Evolutionary conservation across 2,888 invertebrate genomes (phyloP).

Genomic region (Sinhomidia bicolor): DNA sequence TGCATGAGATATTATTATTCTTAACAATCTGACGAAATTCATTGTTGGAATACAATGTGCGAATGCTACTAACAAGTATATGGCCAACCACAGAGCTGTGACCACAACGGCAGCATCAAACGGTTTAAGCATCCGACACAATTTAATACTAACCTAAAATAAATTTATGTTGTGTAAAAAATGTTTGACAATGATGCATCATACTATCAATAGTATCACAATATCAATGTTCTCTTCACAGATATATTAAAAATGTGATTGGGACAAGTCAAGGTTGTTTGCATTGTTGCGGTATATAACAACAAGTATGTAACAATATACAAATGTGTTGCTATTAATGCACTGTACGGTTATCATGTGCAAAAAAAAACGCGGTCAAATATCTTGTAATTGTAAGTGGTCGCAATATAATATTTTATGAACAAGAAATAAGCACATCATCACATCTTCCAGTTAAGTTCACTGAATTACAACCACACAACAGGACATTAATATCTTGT

Average conservation of each 20-base stretch:
- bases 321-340: background rate
- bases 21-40: background rate
- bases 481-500: no score
- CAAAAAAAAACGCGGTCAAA: no score
- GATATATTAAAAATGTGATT: slow-evolving; percentile 42
- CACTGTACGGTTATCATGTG: background rate
- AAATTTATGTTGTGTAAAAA: background rate
- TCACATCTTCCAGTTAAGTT: no score
- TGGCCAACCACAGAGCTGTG: slow-evolving; percentile 7
- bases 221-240: background rate
- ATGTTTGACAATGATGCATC: background rate
- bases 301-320: background rate
- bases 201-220: background rate
- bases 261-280: slow-evolving; percentile 29
- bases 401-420: no score
- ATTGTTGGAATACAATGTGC: background rate
- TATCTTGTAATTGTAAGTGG: no score
- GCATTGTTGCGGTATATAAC: background rate
- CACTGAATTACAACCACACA: no score
- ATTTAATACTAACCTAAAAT: background rate
- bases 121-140: background rate
- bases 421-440: no score
- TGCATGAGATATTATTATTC: background rate
- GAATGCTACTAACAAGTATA: background rate
- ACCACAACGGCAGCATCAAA: slow-evolving; percentile 3